Conservation (phyloP, 2,888 invertebrate species). For the Oxycera nigricornis region DNA sequence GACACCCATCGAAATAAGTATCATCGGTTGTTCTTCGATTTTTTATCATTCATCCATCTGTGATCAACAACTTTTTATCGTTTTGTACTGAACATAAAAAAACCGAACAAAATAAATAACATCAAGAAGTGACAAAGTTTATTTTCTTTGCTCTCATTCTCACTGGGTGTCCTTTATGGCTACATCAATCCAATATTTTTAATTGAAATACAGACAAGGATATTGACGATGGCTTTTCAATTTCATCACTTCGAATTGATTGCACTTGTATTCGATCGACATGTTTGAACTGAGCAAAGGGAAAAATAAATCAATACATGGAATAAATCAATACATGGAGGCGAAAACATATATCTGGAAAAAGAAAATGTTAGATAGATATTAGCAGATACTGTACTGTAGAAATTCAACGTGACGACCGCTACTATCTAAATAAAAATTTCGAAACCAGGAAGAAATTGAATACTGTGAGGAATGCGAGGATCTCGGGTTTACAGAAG, state of each 20-base stretch:
- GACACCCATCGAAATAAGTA: neutral
- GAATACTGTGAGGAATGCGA: no score
- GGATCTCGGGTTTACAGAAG: no score
- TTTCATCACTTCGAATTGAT: neutral
- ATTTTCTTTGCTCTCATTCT: neutral
- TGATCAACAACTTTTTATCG: neutral
- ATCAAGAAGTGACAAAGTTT: neutral
- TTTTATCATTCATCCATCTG: neutral
- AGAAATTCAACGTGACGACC: no score
- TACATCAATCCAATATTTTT: constrained; percentile 1
- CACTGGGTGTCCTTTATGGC: no score
- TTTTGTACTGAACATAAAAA: neutral
- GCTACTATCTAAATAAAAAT: no score
- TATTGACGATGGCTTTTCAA: neutral
- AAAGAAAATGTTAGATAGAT: no score
- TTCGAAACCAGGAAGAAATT: no score
- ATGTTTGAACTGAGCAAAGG: neutral
- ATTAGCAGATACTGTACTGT: no score
- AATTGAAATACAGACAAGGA: neutral
- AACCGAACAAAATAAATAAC: neutral
- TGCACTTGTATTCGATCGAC: neutral
- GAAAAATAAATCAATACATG: no score
- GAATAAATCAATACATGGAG: no score
- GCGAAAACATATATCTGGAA: no score
- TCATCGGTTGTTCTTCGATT: neutral